Base-by-base conservation (phyloP, 2,113 vertebrate species). In the Ammodramus savannarum region DNA sequence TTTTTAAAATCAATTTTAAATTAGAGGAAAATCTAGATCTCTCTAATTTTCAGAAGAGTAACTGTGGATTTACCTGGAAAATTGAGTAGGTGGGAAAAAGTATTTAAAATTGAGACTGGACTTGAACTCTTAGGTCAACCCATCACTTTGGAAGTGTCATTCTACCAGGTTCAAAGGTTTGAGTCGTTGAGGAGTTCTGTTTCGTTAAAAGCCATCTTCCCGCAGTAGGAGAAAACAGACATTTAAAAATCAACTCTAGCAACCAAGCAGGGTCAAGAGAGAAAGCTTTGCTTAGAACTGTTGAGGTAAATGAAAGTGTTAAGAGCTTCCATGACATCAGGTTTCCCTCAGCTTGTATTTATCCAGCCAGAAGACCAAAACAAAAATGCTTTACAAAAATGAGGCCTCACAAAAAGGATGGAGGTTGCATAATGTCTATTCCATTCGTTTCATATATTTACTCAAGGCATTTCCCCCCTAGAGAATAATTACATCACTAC, bases 401-500 rank as follows among this genome's bases (percentile, higher is more conserved):
- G 72, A 86, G 85, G 85, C 78, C 85, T 92, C 81, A 77, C 55
- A 92, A 39, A 92, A 72, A 69, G 43, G 48, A 78, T 55, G 58
- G 41, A 83, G 84, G 83, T 38, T 92, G 83, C 80, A 87, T 78
- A 95, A 96, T 44, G 76, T 94, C 92, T 96, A 63, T 67, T 93
- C 78, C 88, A 82, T 87, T 97, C 48, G 32, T 79, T 73, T 90
- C 82, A 90, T 82, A 57, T 63, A 92, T 96, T 97, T 91, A 96
- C 73, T 90, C 71, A 44, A 79, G 87, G n/a, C 71, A 59, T 94
- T 96, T 93, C 78, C 93, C 87, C 95, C 76, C 96, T 73, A 44
- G 95, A 90, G 93, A 95, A 94, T 51, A 93, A 94, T 96, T 97
- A 95, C 93, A 93, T 85, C 61, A 94, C 63, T 43, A 92, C 87